phyloP scores from a whole-genome alignment of 2,888 invertebrate genomes.

The Cyclophora punctaria region DNA sequence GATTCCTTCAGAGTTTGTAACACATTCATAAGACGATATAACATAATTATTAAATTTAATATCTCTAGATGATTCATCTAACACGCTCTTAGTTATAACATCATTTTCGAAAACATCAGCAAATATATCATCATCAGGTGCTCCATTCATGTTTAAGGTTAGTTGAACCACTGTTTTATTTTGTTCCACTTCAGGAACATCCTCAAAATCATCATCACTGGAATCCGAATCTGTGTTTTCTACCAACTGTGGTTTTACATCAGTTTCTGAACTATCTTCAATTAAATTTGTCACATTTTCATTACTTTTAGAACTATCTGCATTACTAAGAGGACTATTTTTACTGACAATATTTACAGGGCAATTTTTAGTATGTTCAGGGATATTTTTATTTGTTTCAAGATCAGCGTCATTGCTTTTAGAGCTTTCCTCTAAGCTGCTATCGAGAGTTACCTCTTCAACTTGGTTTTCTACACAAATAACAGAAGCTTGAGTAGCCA shows the following conservation, averaged over 20 bases:
- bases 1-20: background rate
- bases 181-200: conserved; percentile 56
- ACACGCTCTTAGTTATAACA: background rate
- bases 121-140: conserved; percentile 77
- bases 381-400: too few species aligned
- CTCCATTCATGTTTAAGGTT: conserved; percentile 47
- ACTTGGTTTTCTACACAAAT: conserved; percentile 36
- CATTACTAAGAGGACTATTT: too few species aligned
- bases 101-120: conserved; percentile 77
- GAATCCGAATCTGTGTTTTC: conserved; percentile 33
- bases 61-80: conserved; percentile 2
- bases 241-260: conserved; percentile 1
- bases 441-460: conserved; percentile 42
- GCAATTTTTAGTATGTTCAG: background rate
- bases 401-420: too few species aligned
- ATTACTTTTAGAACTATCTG: too few species aligned
- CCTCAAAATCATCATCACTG: conserved; percentile 71
- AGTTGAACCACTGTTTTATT: conserved; percentile 62
- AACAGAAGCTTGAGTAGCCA: conserved; percentile 42
- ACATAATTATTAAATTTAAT: conserved; percentile 5
- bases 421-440: conserved; percentile 33
- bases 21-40: background rate
- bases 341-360: too few species aligned
- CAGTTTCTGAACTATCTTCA: background rate
- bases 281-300: background rate